phyloP scores from a whole-genome alignment of 1,140 invertebrate species.

The Ceratina calcarata region DNA sequence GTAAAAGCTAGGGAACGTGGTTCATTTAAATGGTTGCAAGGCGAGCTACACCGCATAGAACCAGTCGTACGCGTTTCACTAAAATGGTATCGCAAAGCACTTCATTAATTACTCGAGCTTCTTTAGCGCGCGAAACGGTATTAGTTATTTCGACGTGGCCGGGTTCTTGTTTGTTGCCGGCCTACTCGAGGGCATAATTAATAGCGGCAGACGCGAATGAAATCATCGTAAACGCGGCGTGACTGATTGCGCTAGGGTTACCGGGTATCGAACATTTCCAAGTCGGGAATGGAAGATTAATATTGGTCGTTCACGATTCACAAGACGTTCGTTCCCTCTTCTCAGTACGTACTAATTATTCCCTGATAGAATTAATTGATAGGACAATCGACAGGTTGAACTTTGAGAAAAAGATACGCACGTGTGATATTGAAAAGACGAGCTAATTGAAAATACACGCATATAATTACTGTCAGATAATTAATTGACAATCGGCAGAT shows the following conservation, averaged over 20 bases:
- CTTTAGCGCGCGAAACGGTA: conserved; percentile 41
- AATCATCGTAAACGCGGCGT: conserved; percentile 64
- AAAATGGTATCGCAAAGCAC: conserved; percentile 50
- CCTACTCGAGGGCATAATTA: conserved; percentile 58
- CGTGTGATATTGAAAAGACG: too few relatives aligned
- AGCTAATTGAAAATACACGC: too few relatives aligned
- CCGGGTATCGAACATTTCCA: conserved; percentile 54
- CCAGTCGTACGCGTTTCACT: conserved; percentile 50
- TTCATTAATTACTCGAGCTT: conserved; percentile 51
- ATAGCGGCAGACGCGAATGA: conserved; percentile 62
- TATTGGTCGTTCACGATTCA: conserved; percentile 46
- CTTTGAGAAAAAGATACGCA: not conserved
- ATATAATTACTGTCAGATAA: too few relatives aligned
- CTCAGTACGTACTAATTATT: conserved; percentile 37
- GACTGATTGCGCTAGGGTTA: conserved; percentile 64
- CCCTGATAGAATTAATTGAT: conserved; percentile 12
- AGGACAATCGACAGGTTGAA: not conserved
- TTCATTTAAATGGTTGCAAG: conserved; percentile 11
- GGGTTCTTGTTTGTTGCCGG: conserved; percentile 49
- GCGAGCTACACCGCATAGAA: not conserved
- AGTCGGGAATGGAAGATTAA: conserved; percentile 51
- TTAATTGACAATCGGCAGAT: too few relatives aligned
- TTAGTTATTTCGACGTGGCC: conserved; percentile 62
- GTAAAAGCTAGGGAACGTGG: not conserved
- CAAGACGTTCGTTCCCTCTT: conserved; percentile 3